Evolutionary conservation across 2,797 vertebrate species (phyloP), one percentile per base, ranked within the genome.

Genomic region (Sebastes glaucus): DNA sequence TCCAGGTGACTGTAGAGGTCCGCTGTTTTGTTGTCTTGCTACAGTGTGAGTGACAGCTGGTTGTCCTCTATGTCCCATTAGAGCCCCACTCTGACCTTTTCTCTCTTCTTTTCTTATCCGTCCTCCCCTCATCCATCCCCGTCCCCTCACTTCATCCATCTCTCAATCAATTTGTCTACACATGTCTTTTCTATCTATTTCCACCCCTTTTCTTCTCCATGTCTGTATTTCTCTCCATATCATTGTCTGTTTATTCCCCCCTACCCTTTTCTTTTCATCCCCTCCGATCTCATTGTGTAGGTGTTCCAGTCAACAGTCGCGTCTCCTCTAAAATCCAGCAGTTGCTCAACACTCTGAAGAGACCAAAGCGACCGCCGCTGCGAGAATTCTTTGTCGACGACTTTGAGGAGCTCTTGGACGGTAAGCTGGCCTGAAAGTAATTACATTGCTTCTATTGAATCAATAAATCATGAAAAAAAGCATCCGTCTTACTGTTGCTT

Each of bases 301-400:
- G 98, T 87, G 97, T 99, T 75, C 97, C 98, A 7, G 98, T 98
- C 90, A 98, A 96, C 94, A 98, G 98, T 93, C 97, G 98, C 71
- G 98, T 99, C 77, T 99, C 98, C 76, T 99, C 97, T 80, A 99
- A 98, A 94, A 99, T 99, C 94, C 98, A 99, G 93, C 98, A 99
- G 93, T 96, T 99, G 81, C 96, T 99, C 27, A 98, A 99, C 88
- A 99, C 98, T 18, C 95, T 99, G 92, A 99, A 98, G 95, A 96
- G 97, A 90, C 98, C 98, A 4, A 99, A 99, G 91, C 97, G 98
- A 11, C 98, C 97, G 1, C 98, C 98, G 0, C 88, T 99, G 89
- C 95, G 97, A 82, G 98, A 99, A 78, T 99, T 99, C 94, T 99
- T 99, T 71, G 94, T 99, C 77, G 98, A 99, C 35, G 98, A 99